A percentile compares a stretch with the other conserved stretches of the same genome.
Evolutionary conservation across 2,888 invertebrate species (phyloP).

Genomic region (Thumatha senex): DNA sequence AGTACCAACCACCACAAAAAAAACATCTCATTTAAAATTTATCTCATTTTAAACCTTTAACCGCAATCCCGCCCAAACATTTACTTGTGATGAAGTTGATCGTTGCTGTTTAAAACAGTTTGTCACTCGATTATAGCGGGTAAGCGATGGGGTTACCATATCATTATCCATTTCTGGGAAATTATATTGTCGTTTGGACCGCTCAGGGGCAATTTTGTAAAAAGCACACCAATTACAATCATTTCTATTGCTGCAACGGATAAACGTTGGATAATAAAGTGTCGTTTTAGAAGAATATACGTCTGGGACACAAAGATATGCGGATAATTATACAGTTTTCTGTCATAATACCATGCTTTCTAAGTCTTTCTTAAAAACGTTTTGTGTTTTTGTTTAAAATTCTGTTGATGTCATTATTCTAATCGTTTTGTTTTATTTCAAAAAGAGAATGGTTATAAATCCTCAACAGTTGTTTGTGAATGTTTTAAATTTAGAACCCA

Average conservation of each 20-base stretch:
- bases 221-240: conserved; percentile 57
- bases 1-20: no score
- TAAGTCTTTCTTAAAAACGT: conserved; percentile 31
- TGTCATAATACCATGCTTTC: conserved; percentile 51
- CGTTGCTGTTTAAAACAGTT: conserved; percentile 73
- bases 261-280: conserved; percentile 78
- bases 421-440: conserved; percentile 31
- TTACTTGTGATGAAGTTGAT: conserved; percentile 47
- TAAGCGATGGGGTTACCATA: conserved; percentile 67
- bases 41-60: conserved; percentile 31
- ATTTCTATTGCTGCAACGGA: conserved; percentile 76
- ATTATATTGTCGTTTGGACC: conserved; percentile 74
- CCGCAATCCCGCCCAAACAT: conserved; percentile 39
- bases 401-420: conserved; percentile 39
- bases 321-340: conserved; percentile 57
- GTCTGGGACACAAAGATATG: conserved; percentile 49
- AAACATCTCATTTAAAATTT: conserved; percentile 5
- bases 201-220: conserved; percentile 70
- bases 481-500: conserved; percentile 12
- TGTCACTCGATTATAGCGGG: conserved; percentile 78
- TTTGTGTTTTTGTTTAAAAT: conserved; percentile 33
- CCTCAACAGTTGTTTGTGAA: conserved; percentile 23
- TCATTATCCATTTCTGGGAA: conserved; percentile 70
- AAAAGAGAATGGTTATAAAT: conserved; percentile 24
- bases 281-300: conserved; percentile 80